phyloP scores from a whole-genome alignment of 1,140 invertebrate genomes.

The Brachionus rotundiformis region DNA sequence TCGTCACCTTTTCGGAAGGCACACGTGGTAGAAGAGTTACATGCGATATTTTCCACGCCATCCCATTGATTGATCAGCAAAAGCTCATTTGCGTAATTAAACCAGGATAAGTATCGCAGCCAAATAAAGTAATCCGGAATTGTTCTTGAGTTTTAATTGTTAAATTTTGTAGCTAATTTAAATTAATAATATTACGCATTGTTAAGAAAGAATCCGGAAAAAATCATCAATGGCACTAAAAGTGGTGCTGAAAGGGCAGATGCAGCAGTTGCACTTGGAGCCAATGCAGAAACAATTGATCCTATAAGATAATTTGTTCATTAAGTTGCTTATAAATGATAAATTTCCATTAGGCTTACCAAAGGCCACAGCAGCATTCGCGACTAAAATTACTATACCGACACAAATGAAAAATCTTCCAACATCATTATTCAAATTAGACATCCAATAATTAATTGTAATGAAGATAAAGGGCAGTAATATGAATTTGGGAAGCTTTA shows the following conservation, averaged over 20 bases:
- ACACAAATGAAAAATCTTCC: constrained; percentile 23
- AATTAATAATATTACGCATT: constrained; percentile 3
- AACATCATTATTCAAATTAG: constrained; percentile 37
- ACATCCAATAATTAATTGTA: constrained; percentile 67
- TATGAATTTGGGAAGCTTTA: constrained; percentile 43
- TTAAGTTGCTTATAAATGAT: no score
- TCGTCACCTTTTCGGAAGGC: neutral
- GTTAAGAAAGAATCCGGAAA: constrained; percentile 50
- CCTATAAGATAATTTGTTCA: neutral
- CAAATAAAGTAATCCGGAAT: constrained; percentile 49
- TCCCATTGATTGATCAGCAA: constrained; percentile 51
- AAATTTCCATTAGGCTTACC: no score
- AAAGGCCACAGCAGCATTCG: neutral
- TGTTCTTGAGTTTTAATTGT: neutral
- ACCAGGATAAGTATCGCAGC: constrained; percentile 51
- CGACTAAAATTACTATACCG: neutral
- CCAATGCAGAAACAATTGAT: constrained; percentile 22
- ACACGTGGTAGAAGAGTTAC: neutral
- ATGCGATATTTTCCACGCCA: neutral
- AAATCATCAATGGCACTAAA: constrained; percentile 46
- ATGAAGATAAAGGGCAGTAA: constrained; percentile 62
- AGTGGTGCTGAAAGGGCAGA: constrained; percentile 24
- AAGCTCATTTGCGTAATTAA: constrained; percentile 49
- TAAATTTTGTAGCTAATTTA: neutral
- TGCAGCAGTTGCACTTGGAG: constrained; percentile 8